These are phyloP conservation scores for Tetragnatha versicolor DNA, from an alignment of 1,140 invertebrate species.

Conservation along the genomic window DNA sequence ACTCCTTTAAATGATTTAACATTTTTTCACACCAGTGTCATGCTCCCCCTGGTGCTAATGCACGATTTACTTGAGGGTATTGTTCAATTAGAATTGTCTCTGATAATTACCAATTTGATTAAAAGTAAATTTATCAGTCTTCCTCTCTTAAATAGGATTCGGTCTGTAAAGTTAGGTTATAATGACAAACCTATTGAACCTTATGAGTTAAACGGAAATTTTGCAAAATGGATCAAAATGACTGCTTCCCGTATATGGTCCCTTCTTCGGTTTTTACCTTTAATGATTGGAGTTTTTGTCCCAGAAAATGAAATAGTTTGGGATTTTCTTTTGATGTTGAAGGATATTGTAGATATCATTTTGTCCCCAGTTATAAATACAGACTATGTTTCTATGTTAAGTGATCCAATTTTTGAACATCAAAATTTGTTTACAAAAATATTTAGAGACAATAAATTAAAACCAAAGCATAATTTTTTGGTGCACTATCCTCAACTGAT, in stretches of 20 bases:
- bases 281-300: not conserved
- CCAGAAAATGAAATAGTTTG: not conserved
- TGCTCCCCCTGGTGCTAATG: too few relatives aligned
- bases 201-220: not conserved
- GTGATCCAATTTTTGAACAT: not conserved
- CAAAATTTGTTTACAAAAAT: not conserved
- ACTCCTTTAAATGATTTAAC: too few relatives aligned
- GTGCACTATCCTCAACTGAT: not conserved
- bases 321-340: not conserved
- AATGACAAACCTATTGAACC: not conserved
- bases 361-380: not conserved
- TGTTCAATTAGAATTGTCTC: not conserved
- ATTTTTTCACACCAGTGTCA: too few relatives aligned
- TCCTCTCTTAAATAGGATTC: not conserved
- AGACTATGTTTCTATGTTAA: not conserved
- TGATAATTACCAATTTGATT: not conserved
- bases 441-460: not conserved
- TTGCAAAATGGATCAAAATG: not conserved
- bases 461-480: not conserved
- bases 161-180: not conserved
- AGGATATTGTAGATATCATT: slow-evolving; percentile 3
- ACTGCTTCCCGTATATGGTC: not conserved
- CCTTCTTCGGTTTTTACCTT: not conserved
- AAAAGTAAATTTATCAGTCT: too few relatives aligned
- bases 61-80: too few relatives aligned